Conservation (phyloP, 2,888 invertebrate genomes). For the Lobophora halterata region DNA sequence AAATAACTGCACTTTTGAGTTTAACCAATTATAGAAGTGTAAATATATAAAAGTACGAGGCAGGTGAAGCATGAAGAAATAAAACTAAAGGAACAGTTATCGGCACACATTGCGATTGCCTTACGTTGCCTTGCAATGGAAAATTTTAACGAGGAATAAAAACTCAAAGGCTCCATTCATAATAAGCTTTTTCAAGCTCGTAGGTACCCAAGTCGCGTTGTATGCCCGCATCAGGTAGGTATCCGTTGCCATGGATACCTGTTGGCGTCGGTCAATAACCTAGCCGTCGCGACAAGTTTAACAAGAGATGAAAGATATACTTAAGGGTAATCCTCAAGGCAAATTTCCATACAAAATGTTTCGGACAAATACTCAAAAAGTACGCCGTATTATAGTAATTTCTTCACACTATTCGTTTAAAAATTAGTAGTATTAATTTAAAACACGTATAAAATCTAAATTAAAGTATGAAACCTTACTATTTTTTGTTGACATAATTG, state of each 20-base stretch:
- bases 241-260: conserved; percentile 64
- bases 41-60: conserved; percentile 5
- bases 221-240: conserved; percentile 52
- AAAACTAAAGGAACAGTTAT: conserved; percentile 15
- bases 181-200: conserved; percentile 54
- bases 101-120: conserved; percentile 13
- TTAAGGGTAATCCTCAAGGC: conserved; percentile 47
- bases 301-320: conserved; percentile 63
- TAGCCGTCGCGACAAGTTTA: conserved; percentile 66
- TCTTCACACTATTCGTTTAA: no score
- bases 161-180: conserved; percentile 47
- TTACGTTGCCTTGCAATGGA: conserved; percentile 17
- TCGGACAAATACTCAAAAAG: no score
- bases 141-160: conserved; percentile 49
- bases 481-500: no score
- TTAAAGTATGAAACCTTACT: no score
- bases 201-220: conserved; percentile 45
- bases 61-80: conserved; percentile 11
- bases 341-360: conserved; percentile 37
- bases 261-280: conserved; percentile 73
- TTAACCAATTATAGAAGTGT: no score
- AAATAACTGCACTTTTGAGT: no score
- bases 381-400: no score
- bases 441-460: no score
- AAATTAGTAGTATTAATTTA: no score